Evolutionary conservation across 2,797 vertebrate genomes (phyloP), one percentile per base, ranked within the genome.

Genomic region (Myoxocephalus aenaeus): DNA sequence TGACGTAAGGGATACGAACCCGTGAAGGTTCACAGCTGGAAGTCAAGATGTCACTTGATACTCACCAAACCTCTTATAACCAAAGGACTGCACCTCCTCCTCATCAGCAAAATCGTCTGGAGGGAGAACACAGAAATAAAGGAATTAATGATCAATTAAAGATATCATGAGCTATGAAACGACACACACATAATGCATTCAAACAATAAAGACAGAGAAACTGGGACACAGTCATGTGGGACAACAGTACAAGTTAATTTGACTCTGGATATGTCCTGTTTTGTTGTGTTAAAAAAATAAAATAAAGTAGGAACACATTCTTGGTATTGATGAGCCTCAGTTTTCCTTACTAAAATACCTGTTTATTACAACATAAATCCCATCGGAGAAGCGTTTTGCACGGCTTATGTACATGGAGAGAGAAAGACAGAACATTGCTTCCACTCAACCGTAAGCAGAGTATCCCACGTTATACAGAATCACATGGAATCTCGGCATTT

Each of bases 41-140:
- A 73, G 18, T 70, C 8, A 59, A 75, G 22, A 75, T 59, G 71
- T 79, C 22, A 51, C 34, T 32, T 61, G 46, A 61, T 84, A 98
- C 98, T 99, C 91, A 99, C 98, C 98, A 93, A 99, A 99, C 88
- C 98, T 95, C 95, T 99, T 99, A 90, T 99, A 99, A 82, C 98
- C 98, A 73, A 99, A 99, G 94, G 98, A 99, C 91, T 99, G 98
- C 79, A 99, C 98, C 95, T 99, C 98, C 93, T 99, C 98, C 90
- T 99, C 98, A 93, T 99, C 98, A 65, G 95, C 94, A 83, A 97
- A 99, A 89, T 99, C 98, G 97, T 99, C 98, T 99, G 88, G 4
- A 90, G 75, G 85, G 80, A 90, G 53, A 78, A 79, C 15, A 86
- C 29, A 81, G 50, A 88, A 66, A 82, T 8, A 15, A 36, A 84